These are phyloP conservation scores for Petroica traversi DNA, from an alignment of 2,113 vertebrate genomes.

Conservation along the genomic window DNA sequence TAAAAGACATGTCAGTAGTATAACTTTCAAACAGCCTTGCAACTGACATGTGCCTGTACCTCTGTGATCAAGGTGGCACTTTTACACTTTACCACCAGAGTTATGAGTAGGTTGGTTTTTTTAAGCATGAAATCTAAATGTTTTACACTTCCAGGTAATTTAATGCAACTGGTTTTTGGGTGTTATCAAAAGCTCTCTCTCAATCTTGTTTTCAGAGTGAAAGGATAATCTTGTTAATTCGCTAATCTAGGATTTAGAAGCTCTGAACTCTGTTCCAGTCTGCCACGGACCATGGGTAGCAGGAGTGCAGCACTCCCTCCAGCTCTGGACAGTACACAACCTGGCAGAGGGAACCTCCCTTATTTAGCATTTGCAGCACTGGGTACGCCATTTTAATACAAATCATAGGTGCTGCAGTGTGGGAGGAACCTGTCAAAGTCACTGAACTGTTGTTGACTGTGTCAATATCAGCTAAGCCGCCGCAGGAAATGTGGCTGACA, in stretches of 20 bases:
- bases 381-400: background rate
- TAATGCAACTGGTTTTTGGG: background rate
- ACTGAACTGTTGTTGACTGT: background rate
- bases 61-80: background rate
- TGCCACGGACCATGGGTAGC: accelerated
- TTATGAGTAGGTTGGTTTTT: background rate
- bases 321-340: background rate
- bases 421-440: background rate
- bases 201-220: slow-evolving; percentile 11
- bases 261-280: background rate
- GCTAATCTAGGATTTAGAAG: background rate
- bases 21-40: background rate
- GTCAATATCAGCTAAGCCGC: background rate
- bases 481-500: background rate
- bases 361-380: background rate
- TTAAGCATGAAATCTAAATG: background rate
- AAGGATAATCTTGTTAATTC: slow-evolving; percentile 41
- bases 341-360: background rate
- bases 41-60: background rate
- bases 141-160: background rate
- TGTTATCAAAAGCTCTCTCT: background rate
- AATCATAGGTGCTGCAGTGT: background rate
- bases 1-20: background rate
- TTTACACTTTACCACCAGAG: background rate
- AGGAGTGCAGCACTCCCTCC: background rate